Percentiles rank a stretch among this genome's conserved stretches.
Evolutionary conservation across 2,113 vertebrate genomes (phyloP).

Genomic region (Sinosuthora webbiana): DNA sequence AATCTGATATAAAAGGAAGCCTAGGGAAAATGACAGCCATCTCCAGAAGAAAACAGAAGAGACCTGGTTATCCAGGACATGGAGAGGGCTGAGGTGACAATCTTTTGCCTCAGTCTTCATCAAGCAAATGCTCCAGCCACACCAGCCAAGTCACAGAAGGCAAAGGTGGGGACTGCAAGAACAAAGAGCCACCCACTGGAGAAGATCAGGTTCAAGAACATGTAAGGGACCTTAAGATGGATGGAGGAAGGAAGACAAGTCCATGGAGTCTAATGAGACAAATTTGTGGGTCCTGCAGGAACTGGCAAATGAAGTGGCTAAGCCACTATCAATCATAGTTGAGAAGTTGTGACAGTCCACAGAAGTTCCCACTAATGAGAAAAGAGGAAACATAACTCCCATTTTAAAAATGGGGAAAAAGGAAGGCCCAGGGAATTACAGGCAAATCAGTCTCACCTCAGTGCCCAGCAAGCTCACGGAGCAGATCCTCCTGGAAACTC

Average conservation of each 20-base stretch:
- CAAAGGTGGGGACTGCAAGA: background rate
- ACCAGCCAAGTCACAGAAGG: background rate
- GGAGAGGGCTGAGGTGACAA: background rate
- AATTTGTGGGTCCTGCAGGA: background rate
- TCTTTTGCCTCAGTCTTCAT: background rate
- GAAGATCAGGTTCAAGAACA: background rate
- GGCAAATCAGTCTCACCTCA: background rate
- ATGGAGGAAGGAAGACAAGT: background rate
- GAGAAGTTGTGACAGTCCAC: background rate
- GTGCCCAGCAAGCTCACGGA: background rate
- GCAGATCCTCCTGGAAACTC: background rate
- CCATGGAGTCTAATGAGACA: background rate
- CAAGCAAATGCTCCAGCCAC: background rate
- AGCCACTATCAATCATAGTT: background rate
- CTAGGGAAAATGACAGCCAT: background rate
- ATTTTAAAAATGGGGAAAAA: background rate
- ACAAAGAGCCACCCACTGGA: background rate
- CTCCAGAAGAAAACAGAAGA: background rate
- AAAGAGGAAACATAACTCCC: background rate
- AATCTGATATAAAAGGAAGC: background rate
- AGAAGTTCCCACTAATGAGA: background rate
- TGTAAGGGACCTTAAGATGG: background rate
- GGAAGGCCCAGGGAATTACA: background rate
- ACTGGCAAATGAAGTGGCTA: background rate
- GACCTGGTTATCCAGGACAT: background rate